Percentiles rank a stretch among this genome's conserved stretches.
Conservation (phyloP, 2,888 invertebrate species). For the Zygogramma bicolorata region DNA sequence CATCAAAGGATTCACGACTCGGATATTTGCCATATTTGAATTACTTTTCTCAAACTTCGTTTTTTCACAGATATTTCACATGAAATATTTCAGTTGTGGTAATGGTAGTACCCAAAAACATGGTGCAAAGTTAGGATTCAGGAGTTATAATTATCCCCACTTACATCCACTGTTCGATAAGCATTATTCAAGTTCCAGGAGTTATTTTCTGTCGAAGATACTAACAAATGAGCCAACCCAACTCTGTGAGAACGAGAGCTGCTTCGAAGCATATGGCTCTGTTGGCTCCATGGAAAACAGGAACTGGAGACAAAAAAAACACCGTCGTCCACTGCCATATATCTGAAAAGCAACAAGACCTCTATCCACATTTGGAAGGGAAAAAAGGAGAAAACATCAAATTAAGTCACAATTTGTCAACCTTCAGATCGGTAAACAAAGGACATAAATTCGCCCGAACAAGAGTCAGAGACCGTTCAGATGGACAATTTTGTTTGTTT, state of each 20-base stretch:
- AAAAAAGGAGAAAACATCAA: constrained; percentile 22
- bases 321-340: neutral
- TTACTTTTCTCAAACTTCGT: no score
- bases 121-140: no score
- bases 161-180: no score
- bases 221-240: no score
- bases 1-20: no score
- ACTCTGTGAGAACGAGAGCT: neutral
- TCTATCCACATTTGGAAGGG: constrained; percentile 16
- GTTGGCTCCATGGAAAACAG: neutral
- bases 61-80: no score
- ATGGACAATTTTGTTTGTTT: constrained; percentile 64
- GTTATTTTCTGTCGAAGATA: no score
- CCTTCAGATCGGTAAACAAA: constrained; percentile 33
- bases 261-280: neutral
- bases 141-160: no score
- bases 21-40: no score
- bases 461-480: constrained; percentile 42
- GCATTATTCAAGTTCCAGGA: no score
- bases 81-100: no score
- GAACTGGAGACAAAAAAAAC: neutral
- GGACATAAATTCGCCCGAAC: constrained; percentile 28
- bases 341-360: neutral
- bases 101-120: no score
- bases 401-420: constrained; percentile 42